Evolutionary conservation across 2,888 invertebrate genomes (phyloP).

Genomic region (Xestia c-nigrum): DNA sequence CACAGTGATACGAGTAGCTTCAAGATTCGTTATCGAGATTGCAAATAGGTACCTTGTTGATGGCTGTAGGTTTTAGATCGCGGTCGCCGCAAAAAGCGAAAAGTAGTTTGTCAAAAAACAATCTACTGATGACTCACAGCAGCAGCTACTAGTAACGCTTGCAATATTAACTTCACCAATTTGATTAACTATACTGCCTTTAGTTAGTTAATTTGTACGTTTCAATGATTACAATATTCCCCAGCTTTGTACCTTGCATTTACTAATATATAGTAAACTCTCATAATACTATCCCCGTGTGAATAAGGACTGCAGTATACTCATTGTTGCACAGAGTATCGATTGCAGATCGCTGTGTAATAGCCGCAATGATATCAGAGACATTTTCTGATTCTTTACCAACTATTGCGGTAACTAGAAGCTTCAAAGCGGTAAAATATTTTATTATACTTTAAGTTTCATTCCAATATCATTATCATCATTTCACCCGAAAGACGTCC

Average conservation of each 20-base stretch:
- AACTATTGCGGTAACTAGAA: constrained; percentile 7
- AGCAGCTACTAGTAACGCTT: not conserved
- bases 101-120: not conserved
- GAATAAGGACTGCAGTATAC: constrained; percentile 28
- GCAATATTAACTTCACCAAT: not conserved
- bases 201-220: not conserved
- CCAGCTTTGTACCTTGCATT: not conserved
- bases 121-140: not conserved
- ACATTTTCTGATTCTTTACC: constrained; percentile 19
- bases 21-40: constrained; percentile 41
- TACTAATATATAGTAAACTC: not conserved
- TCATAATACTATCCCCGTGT: constrained; percentile 39
- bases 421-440: not conserved
- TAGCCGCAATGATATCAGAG: constrained; percentile 50
- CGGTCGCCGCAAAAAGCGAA: constrained; percentile 38
- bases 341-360: constrained; percentile 31
- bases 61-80: constrained; percentile 8
- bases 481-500: no score
- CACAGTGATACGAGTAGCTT: constrained; percentile 30
- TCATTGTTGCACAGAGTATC: constrained; percentile 39
- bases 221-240: not conserved
- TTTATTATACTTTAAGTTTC: not conserved
- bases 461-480: not conserved
- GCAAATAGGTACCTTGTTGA: constrained; percentile 39
- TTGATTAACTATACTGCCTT: not conserved